These are phyloP conservation scores for Chrosomus eos DNA, from an alignment of 2,797 vertebrate genomes.

Conservation along the genomic window DNA sequence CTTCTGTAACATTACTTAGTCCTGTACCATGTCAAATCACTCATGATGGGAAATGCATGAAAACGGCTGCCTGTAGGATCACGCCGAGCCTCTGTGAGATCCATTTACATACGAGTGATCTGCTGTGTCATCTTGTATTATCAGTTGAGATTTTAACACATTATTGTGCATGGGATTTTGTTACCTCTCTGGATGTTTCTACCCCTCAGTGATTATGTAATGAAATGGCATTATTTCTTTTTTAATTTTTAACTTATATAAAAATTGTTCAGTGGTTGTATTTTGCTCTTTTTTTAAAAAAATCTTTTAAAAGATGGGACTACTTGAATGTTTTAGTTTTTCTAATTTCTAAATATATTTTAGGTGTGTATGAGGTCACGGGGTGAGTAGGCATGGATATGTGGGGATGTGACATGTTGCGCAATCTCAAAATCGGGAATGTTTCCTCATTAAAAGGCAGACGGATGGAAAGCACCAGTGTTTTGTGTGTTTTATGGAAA, in stretches of 20 bases:
- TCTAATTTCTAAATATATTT: slow-evolving; percentile 54
- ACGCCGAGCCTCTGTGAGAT: slow-evolving; percentile 61
- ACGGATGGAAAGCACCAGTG: slow-evolving; percentile 36
- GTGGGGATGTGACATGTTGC: slow-evolving; percentile 26
- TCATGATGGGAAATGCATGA: slow-evolving; percentile 30
- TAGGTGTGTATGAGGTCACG: slow-evolving; percentile 14
- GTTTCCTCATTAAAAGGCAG: slow-evolving; percentile 39
- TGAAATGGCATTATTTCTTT: slow-evolving; percentile 69
- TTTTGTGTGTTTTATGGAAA: background rate
- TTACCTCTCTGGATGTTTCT: slow-evolving; percentile 67
- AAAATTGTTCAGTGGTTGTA: slow-evolving; percentile 67
- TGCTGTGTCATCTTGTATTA: slow-evolving; percentile 60
- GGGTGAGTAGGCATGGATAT: slow-evolving; percentile 15
- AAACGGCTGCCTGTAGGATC: slow-evolving; percentile 46
- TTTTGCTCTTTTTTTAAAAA: slow-evolving; percentile 63
- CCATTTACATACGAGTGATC: slow-evolving; percentile 61
- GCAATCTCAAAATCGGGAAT: slow-evolving; percentile 1
- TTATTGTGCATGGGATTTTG: slow-evolving; percentile 76
- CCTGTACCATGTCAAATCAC: slow-evolving; percentile 36
- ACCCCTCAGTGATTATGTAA: slow-evolving; percentile 66
- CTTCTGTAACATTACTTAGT: slow-evolving; percentile 11
- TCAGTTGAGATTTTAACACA: slow-evolving; percentile 60
- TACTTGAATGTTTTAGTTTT: slow-evolving; percentile 76
- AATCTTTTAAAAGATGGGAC: slow-evolving; percentile 64
- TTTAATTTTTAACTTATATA: slow-evolving; percentile 54